These are phyloP conservation scores for Mythimna impura DNA, from an alignment of 2,888 invertebrate genomes.

Conservation along the genomic window DNA sequence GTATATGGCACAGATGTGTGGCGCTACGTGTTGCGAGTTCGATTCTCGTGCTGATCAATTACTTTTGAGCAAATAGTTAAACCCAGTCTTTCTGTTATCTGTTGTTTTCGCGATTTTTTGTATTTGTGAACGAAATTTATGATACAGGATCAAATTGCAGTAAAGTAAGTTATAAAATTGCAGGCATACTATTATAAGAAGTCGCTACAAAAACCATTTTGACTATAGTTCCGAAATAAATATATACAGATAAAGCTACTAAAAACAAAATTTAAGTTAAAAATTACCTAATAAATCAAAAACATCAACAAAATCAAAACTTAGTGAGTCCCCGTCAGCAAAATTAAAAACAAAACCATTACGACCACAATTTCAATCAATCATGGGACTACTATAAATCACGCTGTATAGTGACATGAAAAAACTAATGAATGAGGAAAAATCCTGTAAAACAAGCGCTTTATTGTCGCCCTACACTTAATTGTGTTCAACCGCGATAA, in stretches of 20 bases:
- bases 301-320: constrained; percentile 30
- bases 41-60: neutral
- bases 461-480: constrained; percentile 68
- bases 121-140: neutral
- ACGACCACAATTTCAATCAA: constrained; percentile 56
- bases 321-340: constrained; percentile 23
- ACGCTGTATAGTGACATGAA: constrained; percentile 39
- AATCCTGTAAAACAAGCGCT: constrained; percentile 60
- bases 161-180: neutral
- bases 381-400: constrained; percentile 55
- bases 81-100: too few relatives aligned
- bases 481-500: constrained; percentile 72
- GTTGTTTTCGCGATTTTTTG: too few relatives aligned
- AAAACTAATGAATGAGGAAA: constrained; percentile 61
- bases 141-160: neutral
- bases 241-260: neutral
- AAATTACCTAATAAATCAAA: constrained; percentile 5
- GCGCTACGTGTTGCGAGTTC: neutral
- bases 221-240: too few relatives aligned
- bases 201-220: too few relatives aligned
- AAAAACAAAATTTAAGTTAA: neutral
- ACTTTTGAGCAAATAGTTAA: too few relatives aligned
- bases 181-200: too few relatives aligned
- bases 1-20: too few relatives aligned
- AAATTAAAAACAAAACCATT: constrained; percentile 50